These are phyloP conservation scores for Maccullochella peelii DNA, from an alignment of 2,113 vertebrate genomes.

Conservation along the genomic window DNA sequence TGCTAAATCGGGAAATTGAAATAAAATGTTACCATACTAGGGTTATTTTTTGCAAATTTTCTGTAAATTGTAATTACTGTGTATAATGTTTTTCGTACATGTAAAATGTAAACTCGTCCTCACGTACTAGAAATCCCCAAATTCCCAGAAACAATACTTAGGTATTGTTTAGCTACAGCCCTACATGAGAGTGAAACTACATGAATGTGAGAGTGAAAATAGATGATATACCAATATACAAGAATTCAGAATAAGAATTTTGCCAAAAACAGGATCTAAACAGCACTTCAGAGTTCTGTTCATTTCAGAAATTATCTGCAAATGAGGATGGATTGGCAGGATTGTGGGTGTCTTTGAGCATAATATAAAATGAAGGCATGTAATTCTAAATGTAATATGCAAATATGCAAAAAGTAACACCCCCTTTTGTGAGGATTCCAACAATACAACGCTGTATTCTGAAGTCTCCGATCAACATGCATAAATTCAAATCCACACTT, in stretches of 20 bases:
- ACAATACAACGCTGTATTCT: neutral
- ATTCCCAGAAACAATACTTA: neutral
- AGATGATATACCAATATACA: neutral
- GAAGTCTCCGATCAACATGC: neutral
- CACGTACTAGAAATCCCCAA: neutral
- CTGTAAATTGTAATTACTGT: neutral
- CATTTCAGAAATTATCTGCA: neutral
- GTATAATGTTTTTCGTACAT: neutral
- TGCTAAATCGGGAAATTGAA: neutral
- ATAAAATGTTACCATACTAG: neutral
- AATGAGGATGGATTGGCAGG: slow-evolving; percentile 1
- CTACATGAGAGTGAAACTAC: neutral
- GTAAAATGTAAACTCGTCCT: neutral
- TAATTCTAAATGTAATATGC: slow-evolving; percentile 16
- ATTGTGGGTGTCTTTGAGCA: slow-evolving; percentile 8
- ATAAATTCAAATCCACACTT: slow-evolving; percentile 22
- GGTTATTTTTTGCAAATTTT: neutral
- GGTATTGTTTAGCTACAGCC: too few relatives aligned
- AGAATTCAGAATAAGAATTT: neutral
- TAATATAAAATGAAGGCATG: neutral
- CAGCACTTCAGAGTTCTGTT: neutral
- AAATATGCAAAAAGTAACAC: slow-evolving; percentile 1
- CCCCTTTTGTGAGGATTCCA: slow-evolving; percentile 11
- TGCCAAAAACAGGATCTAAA: neutral
- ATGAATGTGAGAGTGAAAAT: neutral